phyloP scores from a whole-genome alignment of 2,113 vertebrate genomes.

The Aix galericulata region DNA sequence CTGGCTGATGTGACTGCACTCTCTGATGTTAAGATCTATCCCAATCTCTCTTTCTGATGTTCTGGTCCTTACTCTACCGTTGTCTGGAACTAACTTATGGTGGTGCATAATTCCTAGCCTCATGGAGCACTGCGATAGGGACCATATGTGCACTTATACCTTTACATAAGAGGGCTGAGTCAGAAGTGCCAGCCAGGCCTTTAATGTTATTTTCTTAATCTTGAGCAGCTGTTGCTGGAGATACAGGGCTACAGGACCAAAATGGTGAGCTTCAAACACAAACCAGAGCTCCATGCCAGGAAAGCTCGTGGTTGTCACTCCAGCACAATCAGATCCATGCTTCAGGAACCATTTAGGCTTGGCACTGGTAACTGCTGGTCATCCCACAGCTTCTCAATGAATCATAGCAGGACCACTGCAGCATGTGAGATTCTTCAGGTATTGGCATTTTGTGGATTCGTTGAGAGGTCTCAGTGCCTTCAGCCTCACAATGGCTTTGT shows the following conservation, averaged over 20 bases:
- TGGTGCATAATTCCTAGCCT: background rate
- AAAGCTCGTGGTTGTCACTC: background rate
- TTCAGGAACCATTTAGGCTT: background rate
- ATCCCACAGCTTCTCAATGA: background rate
- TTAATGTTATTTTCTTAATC: conserved; percentile 35
- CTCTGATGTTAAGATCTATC: background rate
- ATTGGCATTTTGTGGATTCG: background rate
- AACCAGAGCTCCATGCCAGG: background rate
- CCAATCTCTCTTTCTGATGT: background rate
- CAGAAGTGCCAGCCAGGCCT: background rate
- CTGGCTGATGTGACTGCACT: background rate
- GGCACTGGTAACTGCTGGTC: background rate
- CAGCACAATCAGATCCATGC: background rate
- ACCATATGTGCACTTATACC: background rate
- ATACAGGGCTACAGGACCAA: background rate
- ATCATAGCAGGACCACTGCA: background rate
- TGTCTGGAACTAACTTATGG: background rate
- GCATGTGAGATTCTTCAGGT: background rate
- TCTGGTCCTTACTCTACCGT: background rate
- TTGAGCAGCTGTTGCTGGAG: conserved; percentile 11
- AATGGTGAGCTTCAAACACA: background rate
- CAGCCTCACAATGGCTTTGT: background rate
- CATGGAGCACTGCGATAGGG: background rate
- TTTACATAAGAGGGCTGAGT: background rate
- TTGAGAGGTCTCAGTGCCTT: background rate